Base-by-base conservation (phyloP, 2,888 invertebrate species). In the Coenonympha arcania region DNA sequence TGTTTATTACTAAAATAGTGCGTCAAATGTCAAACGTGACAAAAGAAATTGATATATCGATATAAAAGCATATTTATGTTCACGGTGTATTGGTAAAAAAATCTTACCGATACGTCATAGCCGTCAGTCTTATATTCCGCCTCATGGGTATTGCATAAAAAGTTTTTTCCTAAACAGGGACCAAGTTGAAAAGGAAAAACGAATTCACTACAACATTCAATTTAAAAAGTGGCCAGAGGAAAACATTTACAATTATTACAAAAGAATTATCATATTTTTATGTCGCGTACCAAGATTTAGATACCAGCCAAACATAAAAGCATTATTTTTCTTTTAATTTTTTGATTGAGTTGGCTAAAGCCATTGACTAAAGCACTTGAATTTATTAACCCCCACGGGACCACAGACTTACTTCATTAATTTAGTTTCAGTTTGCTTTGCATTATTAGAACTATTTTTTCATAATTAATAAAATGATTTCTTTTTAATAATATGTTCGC, bases 51-150 rank as follows among this genome's bases (percentile, higher is more conserved):
- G 85, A 86, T 83, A 73, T 73, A 83, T 84, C 76, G 82, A 79
- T 69, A 78, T 86, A 85, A 86, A 82, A 86, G 86, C 84, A 85
- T 85, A 86, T 82, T 81, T 84, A 82, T 85, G 86, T 85, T 80
- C 73, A 54, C 66, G 65, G 64, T 67, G 67, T 77, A 71, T 76
- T 78, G 73, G 71, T 77, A 81, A 76, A 84, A 79, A 84, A 82
- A 79, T 76, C 71, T 73, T 66, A 72, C 74, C 71, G 76, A 85
- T 85, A 83, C 84, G 82, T 86, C 86, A 86, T 86, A 85, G 83
- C 76, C 71, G 83, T 82, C 84, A 82, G 66, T 73, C 73, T 66
- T 62, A 57, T 61, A 64, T 66, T 67, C 66, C 62, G 76, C 75
- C 84, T 73, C 84, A 62, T 55, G 84, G 79, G 83, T 67, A 75